These are phyloP conservation scores for Eucera pruinosa DNA, from an alignment of 2,888 invertebrate species.

Conservation along the genomic window DNA sequence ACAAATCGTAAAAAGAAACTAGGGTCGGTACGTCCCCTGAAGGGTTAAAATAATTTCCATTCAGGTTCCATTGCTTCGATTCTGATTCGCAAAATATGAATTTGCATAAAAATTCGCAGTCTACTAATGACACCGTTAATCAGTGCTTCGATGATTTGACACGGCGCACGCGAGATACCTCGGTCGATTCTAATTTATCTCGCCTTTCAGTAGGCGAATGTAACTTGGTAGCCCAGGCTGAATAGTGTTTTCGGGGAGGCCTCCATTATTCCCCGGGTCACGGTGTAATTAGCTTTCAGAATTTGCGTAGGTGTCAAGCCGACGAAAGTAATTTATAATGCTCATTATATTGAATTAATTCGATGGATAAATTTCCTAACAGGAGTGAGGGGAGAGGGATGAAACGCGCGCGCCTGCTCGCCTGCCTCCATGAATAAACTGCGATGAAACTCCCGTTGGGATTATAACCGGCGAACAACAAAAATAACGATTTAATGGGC, in stretches of 20 bases:
- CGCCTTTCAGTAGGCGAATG: slow-evolving; percentile 12
- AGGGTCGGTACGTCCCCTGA: too few relatives aligned
- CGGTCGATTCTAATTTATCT: slow-evolving; percentile 61
- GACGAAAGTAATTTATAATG: slow-evolving; percentile 50
- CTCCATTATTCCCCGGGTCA: slow-evolving; percentile 29
- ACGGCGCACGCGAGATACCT: background rate
- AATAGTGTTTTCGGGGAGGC: slow-evolving; percentile 15
- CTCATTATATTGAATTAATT: slow-evolving; percentile 48
- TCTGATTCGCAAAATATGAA: too few relatives aligned
- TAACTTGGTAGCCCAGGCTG: slow-evolving; percentile 1
- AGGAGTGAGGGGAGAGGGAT: background rate
- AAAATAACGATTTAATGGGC: slow-evolving; percentile 39
- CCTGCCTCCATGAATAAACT: slow-evolving; percentile 31
- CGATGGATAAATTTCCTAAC: slow-evolving; percentile 45
- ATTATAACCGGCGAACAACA: slow-evolving; percentile 35
- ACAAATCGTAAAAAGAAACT: too few relatives aligned
- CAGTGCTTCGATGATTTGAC: too few relatives aligned
- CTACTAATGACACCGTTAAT: too few relatives aligned
- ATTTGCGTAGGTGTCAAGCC: slow-evolving; percentile 42
- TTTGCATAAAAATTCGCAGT: too few relatives aligned
- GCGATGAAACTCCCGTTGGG: slow-evolving; percentile 24
- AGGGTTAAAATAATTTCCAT: too few relatives aligned
- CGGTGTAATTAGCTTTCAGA: slow-evolving; percentile 51
- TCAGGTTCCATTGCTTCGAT: too few relatives aligned
- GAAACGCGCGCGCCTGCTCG: too few relatives aligned